A percentile compares a stretch with the other conserved stretches of the same genome.
These are phyloP conservation scores for Ladona fulva DNA, from an alignment of 1,140 invertebrate species.

Conservation along the genomic window DNA sequence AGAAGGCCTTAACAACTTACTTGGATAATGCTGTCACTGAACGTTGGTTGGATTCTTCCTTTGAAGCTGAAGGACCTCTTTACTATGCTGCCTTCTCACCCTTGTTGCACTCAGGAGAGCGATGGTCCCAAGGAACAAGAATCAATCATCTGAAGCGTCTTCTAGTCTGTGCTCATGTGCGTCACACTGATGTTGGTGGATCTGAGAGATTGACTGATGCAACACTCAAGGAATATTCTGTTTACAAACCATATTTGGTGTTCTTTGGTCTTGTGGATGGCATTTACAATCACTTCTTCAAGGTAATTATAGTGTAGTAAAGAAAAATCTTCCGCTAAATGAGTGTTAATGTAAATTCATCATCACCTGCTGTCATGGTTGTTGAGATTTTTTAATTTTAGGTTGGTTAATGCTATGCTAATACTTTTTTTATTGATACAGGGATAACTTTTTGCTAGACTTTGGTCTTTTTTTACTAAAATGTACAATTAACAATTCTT, in stretches of 20 bases:
- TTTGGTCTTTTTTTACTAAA: too few relatives aligned
- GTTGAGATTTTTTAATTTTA: too few relatives aligned
- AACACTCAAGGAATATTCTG: constrained; percentile 56
- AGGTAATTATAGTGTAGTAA: constrained; percentile 42
- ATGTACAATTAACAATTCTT: too few relatives aligned
- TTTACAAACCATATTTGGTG: constrained; percentile 78
- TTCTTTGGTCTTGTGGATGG: constrained; percentile 74
- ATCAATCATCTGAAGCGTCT: constrained; percentile 66
- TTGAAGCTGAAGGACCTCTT: constrained; percentile 80
- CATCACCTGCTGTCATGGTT: too few relatives aligned
- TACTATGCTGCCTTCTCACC: constrained; percentile 77
- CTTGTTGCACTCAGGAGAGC: constrained; percentile 60
- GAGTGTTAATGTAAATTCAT: too few relatives aligned
- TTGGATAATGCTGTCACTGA: constrained; percentile 47
- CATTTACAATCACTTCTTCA: constrained; percentile 65
- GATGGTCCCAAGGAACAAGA: constrained; percentile 55
- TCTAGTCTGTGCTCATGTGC: constrained; percentile 66
- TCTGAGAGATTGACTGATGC: constrained; percentile 34
- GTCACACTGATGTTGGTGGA: constrained; percentile 39
- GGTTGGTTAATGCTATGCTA: too few relatives aligned
- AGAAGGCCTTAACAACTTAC: constrained; percentile 58
- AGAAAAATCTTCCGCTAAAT: too few relatives aligned
- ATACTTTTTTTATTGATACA: too few relatives aligned
- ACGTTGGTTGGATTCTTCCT: constrained; percentile 67
- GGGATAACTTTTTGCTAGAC: too few relatives aligned